A percentile compares a stretch with the other conserved stretches of the same genome.
phyloP scores from a whole-genome alignment of 2,888 invertebrate species.

The Cosmia pyralina region DNA sequence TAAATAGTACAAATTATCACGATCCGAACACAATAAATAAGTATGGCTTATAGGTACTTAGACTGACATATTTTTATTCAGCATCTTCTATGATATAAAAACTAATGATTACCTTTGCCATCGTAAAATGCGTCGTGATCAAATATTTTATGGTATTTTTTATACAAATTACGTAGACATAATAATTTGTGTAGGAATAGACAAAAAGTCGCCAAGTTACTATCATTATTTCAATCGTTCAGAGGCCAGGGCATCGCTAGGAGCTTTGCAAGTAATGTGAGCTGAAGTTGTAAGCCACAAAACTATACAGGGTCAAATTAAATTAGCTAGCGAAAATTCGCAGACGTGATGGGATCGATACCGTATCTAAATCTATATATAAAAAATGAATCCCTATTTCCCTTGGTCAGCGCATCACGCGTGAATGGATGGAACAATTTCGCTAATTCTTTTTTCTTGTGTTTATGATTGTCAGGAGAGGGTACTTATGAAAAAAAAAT shows the following conservation, averaged over 20 bases:
- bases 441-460: no score
- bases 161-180: not conserved
- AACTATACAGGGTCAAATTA: no score
- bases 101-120: constrained; percentile 25
- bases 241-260: not conserved
- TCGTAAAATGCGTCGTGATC: not conserved
- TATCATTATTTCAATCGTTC: not conserved
- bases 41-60: not conserved
- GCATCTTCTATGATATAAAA: not conserved
- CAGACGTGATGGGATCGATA: no score
- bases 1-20: not conserved
- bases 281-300: not conserved
- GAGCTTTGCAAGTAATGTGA: not conserved
- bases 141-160: not conserved
- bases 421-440: no score
- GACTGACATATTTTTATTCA: not conserved
- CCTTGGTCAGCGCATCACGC: no score
- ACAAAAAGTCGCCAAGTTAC: not conserved
- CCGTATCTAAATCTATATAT: no score
- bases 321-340: no score
- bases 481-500: no score
- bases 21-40: constrained; percentile 1
- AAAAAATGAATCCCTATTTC: no score
- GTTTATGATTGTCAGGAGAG: no score
- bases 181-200: constrained; percentile 6